A percentile compares a stretch with the other conserved stretches of the same genome.
Evolutionary conservation across 2,113 vertebrate genomes (phyloP).

Genomic region (Motacilla alba): DNA sequence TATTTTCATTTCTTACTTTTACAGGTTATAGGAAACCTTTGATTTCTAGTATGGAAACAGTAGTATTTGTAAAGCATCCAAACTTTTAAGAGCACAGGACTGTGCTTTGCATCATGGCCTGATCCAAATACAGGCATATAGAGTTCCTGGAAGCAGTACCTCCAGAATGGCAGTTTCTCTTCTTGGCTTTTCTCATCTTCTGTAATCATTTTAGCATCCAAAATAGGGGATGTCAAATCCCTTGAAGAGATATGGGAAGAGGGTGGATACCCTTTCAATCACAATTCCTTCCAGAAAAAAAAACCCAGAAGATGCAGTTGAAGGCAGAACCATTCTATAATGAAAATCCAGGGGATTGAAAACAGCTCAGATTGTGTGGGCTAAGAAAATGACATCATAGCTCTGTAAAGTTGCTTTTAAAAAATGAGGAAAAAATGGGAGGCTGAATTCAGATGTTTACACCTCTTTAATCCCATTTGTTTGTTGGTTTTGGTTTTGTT

Average conservation of each 20-base stretch:
- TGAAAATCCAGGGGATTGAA: slow-evolving; percentile 9
- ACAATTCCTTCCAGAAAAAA: background rate
- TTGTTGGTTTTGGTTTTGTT: background rate
- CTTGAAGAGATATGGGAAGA: background rate
- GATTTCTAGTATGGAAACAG: slow-evolving; percentile 17
- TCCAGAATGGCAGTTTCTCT: background rate
- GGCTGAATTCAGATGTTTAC: slow-evolving; percentile 5
- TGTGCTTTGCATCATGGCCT: background rate
- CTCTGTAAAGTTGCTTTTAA: slow-evolving; percentile 8
- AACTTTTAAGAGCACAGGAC: background rate
- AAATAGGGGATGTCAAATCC: background rate
- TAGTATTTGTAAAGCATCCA: slow-evolving; percentile 32
- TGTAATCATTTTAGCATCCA: background rate
- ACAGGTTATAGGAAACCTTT: background rate
- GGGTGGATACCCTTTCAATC: background rate
- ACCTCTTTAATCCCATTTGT: background rate
- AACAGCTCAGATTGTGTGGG: background rate
- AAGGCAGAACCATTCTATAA: background rate
- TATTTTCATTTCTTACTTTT: slow-evolving; percentile 32
- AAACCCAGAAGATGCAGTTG: background rate
- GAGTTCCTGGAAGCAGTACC: background rate
- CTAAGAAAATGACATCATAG: background rate
- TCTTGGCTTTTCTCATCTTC: background rate
- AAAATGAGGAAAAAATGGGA: background rate
- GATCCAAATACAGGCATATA: background rate